phyloP scores from a whole-genome alignment of 2,113 vertebrate species.

The Esox niger region DNA sequence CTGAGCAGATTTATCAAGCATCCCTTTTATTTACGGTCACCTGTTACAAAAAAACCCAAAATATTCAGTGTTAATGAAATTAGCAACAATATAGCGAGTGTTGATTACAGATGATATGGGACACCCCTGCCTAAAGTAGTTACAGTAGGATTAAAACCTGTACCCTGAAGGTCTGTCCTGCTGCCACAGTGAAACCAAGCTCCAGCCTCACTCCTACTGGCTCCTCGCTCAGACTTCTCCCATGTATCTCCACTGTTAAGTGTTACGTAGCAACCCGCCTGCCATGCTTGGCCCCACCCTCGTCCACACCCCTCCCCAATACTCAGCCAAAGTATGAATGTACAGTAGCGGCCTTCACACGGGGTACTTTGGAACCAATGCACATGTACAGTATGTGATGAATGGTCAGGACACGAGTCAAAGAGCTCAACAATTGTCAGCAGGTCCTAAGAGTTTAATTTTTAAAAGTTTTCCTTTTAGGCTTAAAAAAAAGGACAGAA shows the following conservation, averaged over 20 bases:
- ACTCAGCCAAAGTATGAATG: slow-evolving; percentile 45
- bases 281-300: slow-evolving; percentile 48
- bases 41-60: slow-evolving; percentile 77
- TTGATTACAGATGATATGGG: slow-evolving; percentile 66
- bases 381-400: slow-evolving; percentile 40
- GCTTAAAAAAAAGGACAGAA: slow-evolving; percentile 58
- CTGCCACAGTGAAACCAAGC: slow-evolving; percentile 31
- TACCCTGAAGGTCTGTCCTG: slow-evolving; percentile 47
- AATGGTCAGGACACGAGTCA: slow-evolving; percentile 47
- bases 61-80: slow-evolving; percentile 76
- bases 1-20: slow-evolving; percentile 70
- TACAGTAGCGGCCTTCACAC: too few species aligned
- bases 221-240: slow-evolving; percentile 17
- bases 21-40: slow-evolving; percentile 80
- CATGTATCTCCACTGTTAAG: slow-evolving; percentile 47
- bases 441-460: slow-evolving; percentile 64
- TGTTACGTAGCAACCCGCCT: slow-evolving; percentile 51
- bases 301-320: slow-evolving; percentile 34
- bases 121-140: slow-evolving; percentile 62
- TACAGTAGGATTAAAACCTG: slow-evolving; percentile 67
- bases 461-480: slow-evolving; percentile 53
- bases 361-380: slow-evolving; percentile 38
- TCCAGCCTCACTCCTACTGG: slow-evolving; percentile 19
- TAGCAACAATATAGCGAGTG: slow-evolving; percentile 70
- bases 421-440: slow-evolving; percentile 61